Evolutionary conservation across 2,888 invertebrate species (phyloP).

Genomic region (Brachyptera risi): DNA sequence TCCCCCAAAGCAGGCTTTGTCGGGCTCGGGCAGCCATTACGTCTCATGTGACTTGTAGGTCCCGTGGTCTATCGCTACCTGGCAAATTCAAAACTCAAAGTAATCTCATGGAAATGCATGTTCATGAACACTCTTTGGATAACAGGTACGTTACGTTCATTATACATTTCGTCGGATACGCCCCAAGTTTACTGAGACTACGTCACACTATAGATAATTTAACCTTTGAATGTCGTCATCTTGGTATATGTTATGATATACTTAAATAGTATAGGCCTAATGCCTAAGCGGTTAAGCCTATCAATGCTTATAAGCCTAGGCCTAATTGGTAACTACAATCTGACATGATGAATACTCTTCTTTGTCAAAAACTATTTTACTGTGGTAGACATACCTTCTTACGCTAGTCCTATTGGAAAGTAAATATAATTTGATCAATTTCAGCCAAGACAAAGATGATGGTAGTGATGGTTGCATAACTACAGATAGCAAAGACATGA

Average conservation of each 20-base stretch:
- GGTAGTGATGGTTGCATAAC: conserved; percentile 29
- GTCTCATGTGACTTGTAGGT: conserved; percentile 68
- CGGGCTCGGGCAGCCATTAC: conserved; percentile 30
- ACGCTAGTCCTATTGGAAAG: too few relatives aligned
- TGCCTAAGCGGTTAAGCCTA: conserved; percentile 1
- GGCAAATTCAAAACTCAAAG: conserved; percentile 38
- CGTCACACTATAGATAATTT: neutral
- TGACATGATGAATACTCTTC: neutral
- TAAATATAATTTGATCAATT: conserved; percentile 5
- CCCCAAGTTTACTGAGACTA: too few relatives aligned
- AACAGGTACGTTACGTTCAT: conserved; percentile 50
- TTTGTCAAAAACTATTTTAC: neutral
- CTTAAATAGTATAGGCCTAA: neutral
- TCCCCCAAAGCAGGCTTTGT: conserved; percentile 8
- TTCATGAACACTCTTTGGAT: conserved; percentile 57
- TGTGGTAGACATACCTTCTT: neutral
- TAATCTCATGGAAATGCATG: conserved; percentile 53
- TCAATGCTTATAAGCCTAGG: too few relatives aligned
- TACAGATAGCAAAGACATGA: conserved; percentile 37
- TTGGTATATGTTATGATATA: neutral
- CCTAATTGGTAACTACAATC: conserved; percentile 13
- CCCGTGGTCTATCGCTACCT: conserved; percentile 59
- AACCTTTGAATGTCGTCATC: conserved; percentile 1
- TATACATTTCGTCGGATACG: neutral
- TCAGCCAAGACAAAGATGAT: conserved; percentile 35